Percentiles rank a stretch among this genome's conserved stretches.
Evolutionary conservation across 92 coral and sea anemone species (phyloP).

Genomic region (Zoanthus solanderi): DNA sequence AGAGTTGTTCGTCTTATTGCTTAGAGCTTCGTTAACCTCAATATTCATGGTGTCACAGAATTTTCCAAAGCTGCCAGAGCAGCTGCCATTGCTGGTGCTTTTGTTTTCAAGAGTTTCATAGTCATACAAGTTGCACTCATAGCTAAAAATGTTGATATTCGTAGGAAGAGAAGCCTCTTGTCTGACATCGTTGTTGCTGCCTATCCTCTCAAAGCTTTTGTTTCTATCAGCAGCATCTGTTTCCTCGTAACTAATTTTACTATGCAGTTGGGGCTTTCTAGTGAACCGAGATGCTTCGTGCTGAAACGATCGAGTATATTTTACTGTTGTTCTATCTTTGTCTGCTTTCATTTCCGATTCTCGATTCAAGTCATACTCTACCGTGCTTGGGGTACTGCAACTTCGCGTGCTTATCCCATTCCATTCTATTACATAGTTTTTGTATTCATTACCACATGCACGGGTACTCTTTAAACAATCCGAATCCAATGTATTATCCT

Average conservation of each 20-base stretch:
- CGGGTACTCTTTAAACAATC: neutral
- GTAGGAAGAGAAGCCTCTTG: neutral
- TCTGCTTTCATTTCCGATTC: neutral
- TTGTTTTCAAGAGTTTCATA: slow-evolving; percentile 7
- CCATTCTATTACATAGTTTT: neutral
- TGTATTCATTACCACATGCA: neutral
- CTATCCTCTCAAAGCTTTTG: neutral
- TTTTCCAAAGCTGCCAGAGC: neutral
- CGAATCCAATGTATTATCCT: neutral
- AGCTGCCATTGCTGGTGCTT: neutral
- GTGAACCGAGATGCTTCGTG: too few species aligned
- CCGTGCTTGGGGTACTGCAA: slow-evolving; percentile 38
- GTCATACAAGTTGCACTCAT: slow-evolving; percentile 1
- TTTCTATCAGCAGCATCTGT: too few species aligned
- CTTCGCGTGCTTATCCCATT: neutral
- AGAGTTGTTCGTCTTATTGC: neutral
- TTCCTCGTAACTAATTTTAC: too few species aligned
- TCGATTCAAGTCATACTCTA: slow-evolving; percentile 23
- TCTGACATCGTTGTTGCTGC: neutral
- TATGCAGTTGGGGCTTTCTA: too few species aligned
- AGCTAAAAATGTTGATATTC: slow-evolving; percentile 10
- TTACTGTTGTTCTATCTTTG: neutral
- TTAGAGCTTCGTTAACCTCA: neutral
- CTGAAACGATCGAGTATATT: too few species aligned
- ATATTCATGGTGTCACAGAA: neutral